Percentiles rank a stretch among this genome's conserved stretches.
phyloP scores from a whole-genome alignment of 2,888 invertebrate genomes.

The Troides oblongomaculatus region DNA sequence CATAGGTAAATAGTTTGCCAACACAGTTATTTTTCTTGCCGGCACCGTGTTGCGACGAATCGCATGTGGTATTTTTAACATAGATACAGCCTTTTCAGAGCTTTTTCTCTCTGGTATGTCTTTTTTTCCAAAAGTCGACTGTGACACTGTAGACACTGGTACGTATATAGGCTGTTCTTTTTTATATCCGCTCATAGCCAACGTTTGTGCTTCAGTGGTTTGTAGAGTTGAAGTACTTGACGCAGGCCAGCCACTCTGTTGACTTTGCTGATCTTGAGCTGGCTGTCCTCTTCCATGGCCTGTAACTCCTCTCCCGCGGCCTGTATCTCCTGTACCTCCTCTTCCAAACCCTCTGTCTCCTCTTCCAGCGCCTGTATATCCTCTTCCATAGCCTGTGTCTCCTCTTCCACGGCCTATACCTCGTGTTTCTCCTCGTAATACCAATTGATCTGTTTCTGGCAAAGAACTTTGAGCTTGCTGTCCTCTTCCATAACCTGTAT shows the following conservation, averaged over 20 bases:
- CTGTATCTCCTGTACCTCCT: too few species aligned
- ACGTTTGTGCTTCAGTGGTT: not conserved
- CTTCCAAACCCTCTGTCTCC: not conserved
- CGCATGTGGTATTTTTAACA: constrained; percentile 55
- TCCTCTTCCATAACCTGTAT: not conserved
- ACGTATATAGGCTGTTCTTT: not conserved
- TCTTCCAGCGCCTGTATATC: not conserved
- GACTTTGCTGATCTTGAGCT: not conserved
- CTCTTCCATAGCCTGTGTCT: too few species aligned
- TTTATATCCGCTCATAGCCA: not conserved
- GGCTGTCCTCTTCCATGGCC: too few species aligned
- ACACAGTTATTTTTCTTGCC: constrained; percentile 52
- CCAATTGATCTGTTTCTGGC: constrained; percentile 8
- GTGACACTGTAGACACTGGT: constrained; percentile 10
- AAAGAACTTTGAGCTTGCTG: constrained; percentile 11
- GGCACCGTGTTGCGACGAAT: constrained; percentile 57
- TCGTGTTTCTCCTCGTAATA: too few species aligned
- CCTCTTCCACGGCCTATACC: too few species aligned
- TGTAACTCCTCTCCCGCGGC: too few species aligned
- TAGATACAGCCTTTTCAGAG: constrained; percentile 2
- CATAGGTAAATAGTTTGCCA: constrained; percentile 84
- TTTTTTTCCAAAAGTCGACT: constrained; percentile 17
- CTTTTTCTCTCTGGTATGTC: constrained; percentile 2
- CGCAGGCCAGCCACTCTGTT: not conserved
- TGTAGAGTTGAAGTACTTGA: not conserved